phyloP scores from a whole-genome alignment of 2,797 vertebrate genomes.

The Gadopsis bispinosus region DNA sequence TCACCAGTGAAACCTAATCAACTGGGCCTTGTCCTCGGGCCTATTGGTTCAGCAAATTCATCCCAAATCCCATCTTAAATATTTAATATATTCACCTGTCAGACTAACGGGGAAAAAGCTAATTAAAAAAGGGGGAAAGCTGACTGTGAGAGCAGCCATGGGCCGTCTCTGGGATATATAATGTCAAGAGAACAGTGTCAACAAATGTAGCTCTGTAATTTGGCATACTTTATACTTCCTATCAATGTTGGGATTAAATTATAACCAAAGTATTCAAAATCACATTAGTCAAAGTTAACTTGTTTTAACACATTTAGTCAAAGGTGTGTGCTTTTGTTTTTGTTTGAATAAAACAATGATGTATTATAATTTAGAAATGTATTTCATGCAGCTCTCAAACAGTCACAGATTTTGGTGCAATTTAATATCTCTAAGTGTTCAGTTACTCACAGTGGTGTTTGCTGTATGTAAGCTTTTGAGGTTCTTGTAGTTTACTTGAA shows the following conservation, averaged over 20 bases:
- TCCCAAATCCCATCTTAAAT: constrained; percentile 64
- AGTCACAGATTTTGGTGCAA: neutral
- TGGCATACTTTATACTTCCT: neutral
- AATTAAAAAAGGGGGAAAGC: constrained; percentile 60
- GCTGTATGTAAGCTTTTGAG: neutral
- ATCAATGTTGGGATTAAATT: neutral
- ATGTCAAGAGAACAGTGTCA: constrained; percentile 36
- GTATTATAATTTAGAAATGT: neutral
- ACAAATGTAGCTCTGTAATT: constrained; percentile 23
- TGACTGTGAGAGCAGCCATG: constrained; percentile 48
- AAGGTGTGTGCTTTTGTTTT: neutral
- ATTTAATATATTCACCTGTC: constrained; percentile 66
- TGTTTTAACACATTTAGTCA: neutral
- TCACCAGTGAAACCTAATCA: constrained; percentile 55
- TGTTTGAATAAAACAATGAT: neutral
- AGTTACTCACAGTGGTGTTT: neutral
- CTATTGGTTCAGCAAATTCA: constrained; percentile 58
- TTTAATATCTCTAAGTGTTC: neutral
- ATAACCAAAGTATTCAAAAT: neutral
- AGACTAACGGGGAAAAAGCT: constrained; percentile 48
- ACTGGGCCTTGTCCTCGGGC: constrained; percentile 30
- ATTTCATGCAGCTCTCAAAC: neutral
- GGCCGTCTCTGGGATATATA: constrained; percentile 26
- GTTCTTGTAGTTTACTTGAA: neutral
- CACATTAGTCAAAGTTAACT: neutral